phyloP scores from a whole-genome alignment of 2,797 vertebrate species.

The Oreochromis grahami region DNA sequence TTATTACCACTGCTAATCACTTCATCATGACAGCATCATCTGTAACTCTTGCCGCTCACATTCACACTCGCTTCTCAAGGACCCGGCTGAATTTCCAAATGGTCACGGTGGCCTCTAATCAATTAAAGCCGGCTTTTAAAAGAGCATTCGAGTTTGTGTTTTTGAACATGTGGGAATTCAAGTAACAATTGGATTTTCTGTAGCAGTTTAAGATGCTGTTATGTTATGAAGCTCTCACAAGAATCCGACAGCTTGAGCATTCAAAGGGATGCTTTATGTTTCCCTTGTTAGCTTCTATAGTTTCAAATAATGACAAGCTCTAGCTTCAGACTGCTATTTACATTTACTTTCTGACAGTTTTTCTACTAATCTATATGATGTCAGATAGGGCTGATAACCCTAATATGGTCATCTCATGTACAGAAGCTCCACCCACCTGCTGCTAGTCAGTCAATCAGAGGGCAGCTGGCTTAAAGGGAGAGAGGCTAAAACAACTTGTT shows the following conservation, averaged over 20 bases:
- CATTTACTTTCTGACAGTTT: not conserved
- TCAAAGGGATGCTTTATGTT: not conserved
- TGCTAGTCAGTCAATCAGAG: not conserved
- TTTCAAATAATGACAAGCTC: not conserved
- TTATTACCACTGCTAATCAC: not conserved
- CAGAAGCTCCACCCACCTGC: not conserved
- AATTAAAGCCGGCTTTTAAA: conserved; percentile 29
- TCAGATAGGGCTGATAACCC: not conserved
- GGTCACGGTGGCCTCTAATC: conserved; percentile 3
- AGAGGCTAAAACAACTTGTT: not conserved
- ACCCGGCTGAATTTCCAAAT: conserved; percentile 47
- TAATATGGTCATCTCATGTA: not conserved
- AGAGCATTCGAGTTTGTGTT: conserved; percentile 19
- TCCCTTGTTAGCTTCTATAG: not conserved
- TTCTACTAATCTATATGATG: not conserved
- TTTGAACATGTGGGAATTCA: not conserved
- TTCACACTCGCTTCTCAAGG: conserved; percentile 11
- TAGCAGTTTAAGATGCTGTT: not conserved
- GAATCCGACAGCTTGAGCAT: not conserved
- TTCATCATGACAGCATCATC: conserved; percentile 12
- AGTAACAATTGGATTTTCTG: not conserved
- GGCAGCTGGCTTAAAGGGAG: not conserved
- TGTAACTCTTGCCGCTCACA: conserved; percentile 7
- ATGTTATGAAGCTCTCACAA: not conserved
- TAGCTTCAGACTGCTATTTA: not conserved